These are phyloP conservation scores for Budorcas taxicolor DNA, from an alignment of 2,113 vertebrate genomes.

Conservation along the genomic window DNA sequence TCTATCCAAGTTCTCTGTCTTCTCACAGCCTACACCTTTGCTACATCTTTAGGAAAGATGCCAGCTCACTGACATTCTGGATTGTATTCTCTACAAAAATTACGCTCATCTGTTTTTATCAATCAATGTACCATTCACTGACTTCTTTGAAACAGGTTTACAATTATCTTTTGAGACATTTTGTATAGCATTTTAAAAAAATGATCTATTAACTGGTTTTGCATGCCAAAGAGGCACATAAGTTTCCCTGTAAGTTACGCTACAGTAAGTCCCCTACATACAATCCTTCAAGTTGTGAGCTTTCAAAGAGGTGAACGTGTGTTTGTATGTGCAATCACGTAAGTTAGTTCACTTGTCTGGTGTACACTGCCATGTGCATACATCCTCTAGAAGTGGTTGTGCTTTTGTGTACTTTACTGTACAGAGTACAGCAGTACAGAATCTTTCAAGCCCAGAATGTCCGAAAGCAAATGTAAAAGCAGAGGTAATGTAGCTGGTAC, in stretches of 20 bases:
- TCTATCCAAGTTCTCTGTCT: not conserved
- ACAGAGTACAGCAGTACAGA: not conserved
- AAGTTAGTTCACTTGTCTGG: not conserved
- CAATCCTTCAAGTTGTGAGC: not conserved
- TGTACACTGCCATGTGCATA: not conserved
- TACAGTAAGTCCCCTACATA: not conserved
- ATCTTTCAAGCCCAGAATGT: not conserved
- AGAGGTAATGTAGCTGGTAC: not conserved
- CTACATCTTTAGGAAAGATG: not conserved
- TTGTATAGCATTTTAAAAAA: not conserved
- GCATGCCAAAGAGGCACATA: not conserved
- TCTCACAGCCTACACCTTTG: not conserved
- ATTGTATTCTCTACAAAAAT: not conserved
- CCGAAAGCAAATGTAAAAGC: not conserved
- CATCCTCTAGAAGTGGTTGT: not conserved
- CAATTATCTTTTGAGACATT: not conserved
- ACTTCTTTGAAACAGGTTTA: slow-evolving; percentile 10
- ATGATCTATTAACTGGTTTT: not conserved
- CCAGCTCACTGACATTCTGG: not conserved
- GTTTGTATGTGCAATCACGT: not conserved
- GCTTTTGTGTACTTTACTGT: not conserved
- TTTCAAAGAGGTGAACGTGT: not conserved
- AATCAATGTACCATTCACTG: not conserved
- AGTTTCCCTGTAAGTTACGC: not conserved
- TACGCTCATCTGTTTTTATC: not conserved